Percentiles rank a stretch among this genome's conserved stretches.
Evolutionary conservation across 2,888 invertebrate genomes (phyloP).

Genomic region (Carterocephalus palaemon): DNA sequence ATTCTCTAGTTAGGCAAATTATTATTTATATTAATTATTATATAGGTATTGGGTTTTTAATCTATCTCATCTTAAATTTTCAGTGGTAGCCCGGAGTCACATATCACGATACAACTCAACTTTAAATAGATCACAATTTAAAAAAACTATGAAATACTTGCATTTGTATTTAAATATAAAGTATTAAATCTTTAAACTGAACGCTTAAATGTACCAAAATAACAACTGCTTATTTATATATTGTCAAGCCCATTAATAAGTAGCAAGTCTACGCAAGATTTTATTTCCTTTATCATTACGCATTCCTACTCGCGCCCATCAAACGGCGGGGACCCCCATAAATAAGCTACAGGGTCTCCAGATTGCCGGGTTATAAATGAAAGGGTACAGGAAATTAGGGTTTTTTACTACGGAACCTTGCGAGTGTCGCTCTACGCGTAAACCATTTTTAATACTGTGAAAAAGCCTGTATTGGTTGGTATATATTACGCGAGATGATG

Average conservation of each 20-base stretch:
- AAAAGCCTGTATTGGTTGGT: conserved; percentile 56
- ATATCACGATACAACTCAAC: too few species aligned
- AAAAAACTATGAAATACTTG: too few species aligned
- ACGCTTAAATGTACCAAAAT: too few species aligned
- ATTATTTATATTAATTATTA: too few species aligned
- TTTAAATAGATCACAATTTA: too few species aligned
- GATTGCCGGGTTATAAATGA: conserved; percentile 77
- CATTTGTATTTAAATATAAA: too few species aligned
- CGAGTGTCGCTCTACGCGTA: conserved; percentile 57
- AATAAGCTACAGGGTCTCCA: conserved; percentile 71
- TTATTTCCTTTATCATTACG: conserved; percentile 74
- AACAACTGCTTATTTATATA: not conserved
- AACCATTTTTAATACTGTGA: conserved; percentile 73
- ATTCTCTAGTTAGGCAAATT: too few species aligned
- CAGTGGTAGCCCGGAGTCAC: too few species aligned
- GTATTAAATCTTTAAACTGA: too few species aligned
- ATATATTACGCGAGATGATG: conserved; percentile 57
- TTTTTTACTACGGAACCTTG: conserved; percentile 70
- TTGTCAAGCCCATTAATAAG: conserved; percentile 21
- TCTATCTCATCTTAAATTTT: too few species aligned
- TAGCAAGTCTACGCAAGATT: conserved; percentile 47
- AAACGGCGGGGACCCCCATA: conserved; percentile 69
- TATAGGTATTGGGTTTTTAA: too few species aligned
- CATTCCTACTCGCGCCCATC: conserved; percentile 72
- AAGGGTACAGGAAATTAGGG: conserved; percentile 79